Evolutionary conservation across 1,140 invertebrate species (phyloP).

Genomic region (Achatina immaculata): DNA sequence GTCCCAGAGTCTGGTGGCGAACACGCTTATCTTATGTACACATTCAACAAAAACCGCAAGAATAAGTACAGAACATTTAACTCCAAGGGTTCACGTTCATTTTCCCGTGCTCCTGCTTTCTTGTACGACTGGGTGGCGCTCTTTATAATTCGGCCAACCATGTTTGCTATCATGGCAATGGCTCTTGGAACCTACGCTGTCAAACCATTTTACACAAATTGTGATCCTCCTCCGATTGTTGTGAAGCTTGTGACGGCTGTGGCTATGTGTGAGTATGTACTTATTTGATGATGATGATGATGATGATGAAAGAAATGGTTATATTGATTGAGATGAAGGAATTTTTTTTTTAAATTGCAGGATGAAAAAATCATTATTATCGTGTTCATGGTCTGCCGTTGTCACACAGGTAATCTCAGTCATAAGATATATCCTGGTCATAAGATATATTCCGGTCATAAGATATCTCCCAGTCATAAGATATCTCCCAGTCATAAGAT

Average conservation of each 20-base stretch:
- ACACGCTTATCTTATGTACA: constrained; percentile 62
- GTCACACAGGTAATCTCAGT: too few species aligned
- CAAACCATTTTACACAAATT: constrained; percentile 59
- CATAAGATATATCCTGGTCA: too few species aligned
- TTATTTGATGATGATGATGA: too few species aligned
- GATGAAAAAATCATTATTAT: too few species aligned
- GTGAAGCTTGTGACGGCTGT: constrained; percentile 57
- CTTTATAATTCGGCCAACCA: constrained; percentile 60
- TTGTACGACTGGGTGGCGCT: constrained; percentile 65
- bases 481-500: too few species aligned
- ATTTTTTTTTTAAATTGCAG: too few species aligned
- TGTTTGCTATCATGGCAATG: constrained; percentile 62
- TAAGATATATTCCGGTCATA: too few species aligned
- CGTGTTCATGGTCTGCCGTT: too few species aligned
- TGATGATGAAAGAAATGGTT: too few species aligned
- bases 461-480: too few species aligned
- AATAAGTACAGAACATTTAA: not conserved
- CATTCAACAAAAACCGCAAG: constrained; percentile 51
- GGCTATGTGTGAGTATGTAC: constrained; percentile 55
- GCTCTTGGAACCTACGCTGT: constrained; percentile 62
- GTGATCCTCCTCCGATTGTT: constrained; percentile 50
- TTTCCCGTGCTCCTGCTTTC: constrained; percentile 60
- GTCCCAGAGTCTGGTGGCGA: constrained; percentile 68
- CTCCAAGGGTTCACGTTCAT: not conserved
- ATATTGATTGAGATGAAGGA: too few species aligned